Conservation (phyloP, 2,113 vertebrate genomes). For the Equus quagga region DNA sequence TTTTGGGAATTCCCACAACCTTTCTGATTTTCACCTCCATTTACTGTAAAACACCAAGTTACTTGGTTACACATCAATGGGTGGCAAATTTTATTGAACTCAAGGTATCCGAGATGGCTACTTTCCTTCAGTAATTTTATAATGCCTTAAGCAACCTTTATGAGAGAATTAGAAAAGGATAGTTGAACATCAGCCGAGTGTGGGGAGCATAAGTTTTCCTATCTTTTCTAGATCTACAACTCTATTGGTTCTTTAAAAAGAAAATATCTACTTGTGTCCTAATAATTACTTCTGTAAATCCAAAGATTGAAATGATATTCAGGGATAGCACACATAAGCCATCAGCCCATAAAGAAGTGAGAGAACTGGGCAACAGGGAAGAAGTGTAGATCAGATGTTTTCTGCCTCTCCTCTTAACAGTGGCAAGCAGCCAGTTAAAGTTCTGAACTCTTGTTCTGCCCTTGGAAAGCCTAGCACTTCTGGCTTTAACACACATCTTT, state of each 20-base stretch:
- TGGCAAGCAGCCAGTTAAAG: neutral
- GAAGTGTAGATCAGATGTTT: neutral
- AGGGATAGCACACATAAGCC: neutral
- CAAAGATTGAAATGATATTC: neutral
- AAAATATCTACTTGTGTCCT: neutral
- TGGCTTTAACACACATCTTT: neutral
- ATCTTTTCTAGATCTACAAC: neutral
- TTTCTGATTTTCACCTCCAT: neutral
- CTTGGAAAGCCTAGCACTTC: neutral
- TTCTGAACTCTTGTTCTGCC: neutral
- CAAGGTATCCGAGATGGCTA: neutral
- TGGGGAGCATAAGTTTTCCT: neutral
- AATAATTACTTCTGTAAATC: neutral
- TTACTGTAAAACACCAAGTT: neutral
- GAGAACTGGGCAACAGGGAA: too few relatives aligned
- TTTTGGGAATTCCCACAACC: neutral
- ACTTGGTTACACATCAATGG: neutral
- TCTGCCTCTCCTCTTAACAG: neutral
- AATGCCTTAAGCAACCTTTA: neutral
- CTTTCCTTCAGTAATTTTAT: neutral
- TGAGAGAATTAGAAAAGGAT: neutral
- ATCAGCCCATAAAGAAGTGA: neutral
- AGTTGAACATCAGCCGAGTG: neutral
- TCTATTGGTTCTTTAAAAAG: neutral
- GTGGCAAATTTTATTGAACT: neutral